Evolutionary conservation across 2,888 invertebrate species (phyloP), one percentile per base, ranked within the genome.

Genomic region (Arrhopalites spinosus): DNA sequence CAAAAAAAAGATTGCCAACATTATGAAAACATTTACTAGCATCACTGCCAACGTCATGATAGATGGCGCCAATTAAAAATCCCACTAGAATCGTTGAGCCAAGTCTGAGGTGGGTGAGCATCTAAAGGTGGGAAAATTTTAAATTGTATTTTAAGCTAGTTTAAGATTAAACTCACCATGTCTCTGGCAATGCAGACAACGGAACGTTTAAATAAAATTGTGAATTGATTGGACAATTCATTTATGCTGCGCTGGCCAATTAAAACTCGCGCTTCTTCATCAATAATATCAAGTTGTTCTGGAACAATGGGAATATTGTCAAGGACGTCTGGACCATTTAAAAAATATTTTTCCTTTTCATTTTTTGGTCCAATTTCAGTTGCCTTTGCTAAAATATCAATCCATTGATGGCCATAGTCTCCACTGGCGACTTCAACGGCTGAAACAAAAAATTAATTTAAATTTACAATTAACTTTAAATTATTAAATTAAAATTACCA

Each of bases 341-440:
- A n/a, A n/a, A n/a, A n/a, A n/a, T n/a, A n/a, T n/a, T n/a, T n/a
- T n/a, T n/a, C n/a, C n/a, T n/a, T n/a, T n/a, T n/a, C n/a, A n/a
- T n/a, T n/a, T n/a, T n/a, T n/a, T n/a, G n/a, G n/a, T n/a, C n/a
- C n/a, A n/a, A n/a, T n/a, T n/a, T n/a, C n/a, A n/a, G 74, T 74
- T 1, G 73, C 75, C 59, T 78, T 78, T 0, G 78, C 64, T n/a
- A 78, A 36, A 23, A 82, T 72, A 1, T 47, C 20, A 36, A 73
- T 80, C 81, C 81, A 81, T 64, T 82, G 80, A 2, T 74, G 80
- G 7, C 97, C 96, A 85, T 96, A 95, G 85, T 97, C 96, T 0
- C 96, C 96, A 70, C 94, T 93, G 0, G 96, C 96, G 50, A 97
- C 95, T 86, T 97, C 97, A 91, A 97, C 94, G 71, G 96, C 96